These are phyloP conservation scores for Danaus plexippus DNA, from an alignment of 1,140 invertebrate genomes.

Conservation along the genomic window DNA sequence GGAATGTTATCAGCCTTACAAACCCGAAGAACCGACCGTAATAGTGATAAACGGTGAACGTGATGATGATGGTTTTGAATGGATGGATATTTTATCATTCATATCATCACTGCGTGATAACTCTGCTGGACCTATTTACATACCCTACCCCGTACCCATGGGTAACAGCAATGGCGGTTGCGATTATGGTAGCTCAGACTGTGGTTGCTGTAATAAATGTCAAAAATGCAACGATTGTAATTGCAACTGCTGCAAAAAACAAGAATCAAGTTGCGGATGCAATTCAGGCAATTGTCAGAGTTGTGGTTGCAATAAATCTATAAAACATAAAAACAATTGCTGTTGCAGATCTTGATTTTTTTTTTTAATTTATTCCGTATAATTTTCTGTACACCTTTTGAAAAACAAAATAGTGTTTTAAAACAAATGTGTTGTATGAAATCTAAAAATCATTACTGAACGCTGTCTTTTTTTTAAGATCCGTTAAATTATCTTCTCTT, in stretches of 20 bases:
- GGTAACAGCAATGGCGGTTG: background rate
- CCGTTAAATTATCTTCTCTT: no score
- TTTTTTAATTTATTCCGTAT: background rate
- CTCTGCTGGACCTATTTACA: slow-evolving; percentile 13
- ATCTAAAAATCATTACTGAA: no score
- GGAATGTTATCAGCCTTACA: background rate
- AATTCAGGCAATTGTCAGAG: slow-evolving; percentile 1
- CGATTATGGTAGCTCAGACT: slow-evolving; percentile 8
- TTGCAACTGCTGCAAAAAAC: slow-evolving; percentile 8
- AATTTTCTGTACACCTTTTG: no score
- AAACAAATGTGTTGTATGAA: no score
- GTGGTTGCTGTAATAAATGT: slow-evolving; percentile 6
- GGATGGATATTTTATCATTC: slow-evolving; percentile 12
- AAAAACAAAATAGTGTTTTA: no score
- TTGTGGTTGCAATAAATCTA: slow-evolving; percentile 12
- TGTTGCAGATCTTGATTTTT: slow-evolving; percentile 1
- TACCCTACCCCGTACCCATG: slow-evolving; percentile 19
- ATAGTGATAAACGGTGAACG: slow-evolving; percentile 16
- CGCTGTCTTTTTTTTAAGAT: no score
- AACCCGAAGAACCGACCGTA: slow-evolving; percentile 14
- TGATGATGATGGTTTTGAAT: slow-evolving; percentile 8
- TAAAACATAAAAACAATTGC: slow-evolving; percentile 13
- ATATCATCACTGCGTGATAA: slow-evolving; percentile 7
- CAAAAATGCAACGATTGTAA: slow-evolving; percentile 5
- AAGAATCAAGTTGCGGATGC: slow-evolving; percentile 10